Percentiles rank a stretch among this genome's conserved stretches.
Evolutionary conservation across 2,113 vertebrate species (phyloP).

Genomic region (Petromus typicus): DNA sequence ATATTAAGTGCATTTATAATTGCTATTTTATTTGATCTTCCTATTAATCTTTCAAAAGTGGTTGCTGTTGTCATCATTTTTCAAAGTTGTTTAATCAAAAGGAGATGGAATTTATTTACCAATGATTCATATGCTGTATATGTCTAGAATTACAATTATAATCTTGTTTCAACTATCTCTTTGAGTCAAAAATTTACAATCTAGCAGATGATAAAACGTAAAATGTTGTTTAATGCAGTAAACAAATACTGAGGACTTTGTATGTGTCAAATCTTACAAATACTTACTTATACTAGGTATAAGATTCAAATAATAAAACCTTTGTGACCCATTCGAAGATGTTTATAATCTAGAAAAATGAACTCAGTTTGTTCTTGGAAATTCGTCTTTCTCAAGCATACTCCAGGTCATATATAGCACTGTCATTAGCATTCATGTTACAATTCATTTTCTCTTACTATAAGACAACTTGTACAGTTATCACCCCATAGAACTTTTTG

Average conservation of each 20-base stretch:
- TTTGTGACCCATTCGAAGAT: neutral
- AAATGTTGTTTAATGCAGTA: neutral
- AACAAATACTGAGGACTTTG: neutral
- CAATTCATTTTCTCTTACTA: neutral
- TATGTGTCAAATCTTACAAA: neutral
- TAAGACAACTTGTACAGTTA: neutral
- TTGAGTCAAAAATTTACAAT: neutral
- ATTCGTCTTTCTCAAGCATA: neutral
- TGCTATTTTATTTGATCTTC: slow-evolving; percentile 46
- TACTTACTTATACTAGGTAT: neutral
- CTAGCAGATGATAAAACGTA: neutral
- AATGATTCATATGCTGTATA: slow-evolving; percentile 35
- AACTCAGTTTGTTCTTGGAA: neutral
- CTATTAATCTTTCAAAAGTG: slow-evolving; percentile 21
- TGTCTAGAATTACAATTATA: neutral
- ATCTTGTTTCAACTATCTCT: neutral
- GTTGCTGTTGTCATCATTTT: neutral
- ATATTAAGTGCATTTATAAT: slow-evolving; percentile 27
- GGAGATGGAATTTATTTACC: neutral
- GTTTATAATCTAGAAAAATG: neutral
- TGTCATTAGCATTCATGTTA: slow-evolving; percentile 1
- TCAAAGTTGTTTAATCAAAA: slow-evolving; percentile 42
- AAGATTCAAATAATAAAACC: neutral
- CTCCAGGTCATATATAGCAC: neutral
- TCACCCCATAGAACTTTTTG: neutral